A percentile compares a stretch with the other conserved stretches of the same genome.
Conservation (phyloP, 2,797 vertebrate species). For the Chrysolophus pictus region DNA sequence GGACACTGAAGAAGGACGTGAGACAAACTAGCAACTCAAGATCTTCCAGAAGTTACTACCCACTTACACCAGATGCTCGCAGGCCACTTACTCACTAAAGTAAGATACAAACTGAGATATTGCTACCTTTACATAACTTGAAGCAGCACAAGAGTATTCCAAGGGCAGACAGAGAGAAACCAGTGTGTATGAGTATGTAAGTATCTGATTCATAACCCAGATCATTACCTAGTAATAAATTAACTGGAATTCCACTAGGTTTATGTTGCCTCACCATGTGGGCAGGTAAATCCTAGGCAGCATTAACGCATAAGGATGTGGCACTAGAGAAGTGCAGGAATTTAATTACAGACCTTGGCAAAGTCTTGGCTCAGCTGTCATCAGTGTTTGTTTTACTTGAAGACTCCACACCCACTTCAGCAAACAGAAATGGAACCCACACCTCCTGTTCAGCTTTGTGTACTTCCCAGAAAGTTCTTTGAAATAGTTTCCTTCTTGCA, state of each 20-base stretch:
- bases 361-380: slow-evolving; percentile 16
- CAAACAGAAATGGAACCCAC: background rate
- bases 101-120: background rate
- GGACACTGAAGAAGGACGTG: background rate
- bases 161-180: background rate
- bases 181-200: background rate
- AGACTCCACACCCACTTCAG: background rate
- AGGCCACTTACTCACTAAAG: background rate
- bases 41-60: background rate
- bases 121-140: background rate
- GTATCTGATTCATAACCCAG: background rate
- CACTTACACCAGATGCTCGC: background rate
- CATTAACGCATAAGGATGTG: background rate
- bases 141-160: background rate
- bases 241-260: background rate
- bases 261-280: background rate
- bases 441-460: background rate
- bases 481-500: background rate
- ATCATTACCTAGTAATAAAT: background rate
- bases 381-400: background rate
- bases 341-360: slow-evolving; percentile 41
- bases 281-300: background rate
- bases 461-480: background rate
- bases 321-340: background rate
- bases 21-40: background rate